Base-by-base conservation (phyloP, 2,113 vertebrate species). In the Scytalopus superciliaris region DNA sequence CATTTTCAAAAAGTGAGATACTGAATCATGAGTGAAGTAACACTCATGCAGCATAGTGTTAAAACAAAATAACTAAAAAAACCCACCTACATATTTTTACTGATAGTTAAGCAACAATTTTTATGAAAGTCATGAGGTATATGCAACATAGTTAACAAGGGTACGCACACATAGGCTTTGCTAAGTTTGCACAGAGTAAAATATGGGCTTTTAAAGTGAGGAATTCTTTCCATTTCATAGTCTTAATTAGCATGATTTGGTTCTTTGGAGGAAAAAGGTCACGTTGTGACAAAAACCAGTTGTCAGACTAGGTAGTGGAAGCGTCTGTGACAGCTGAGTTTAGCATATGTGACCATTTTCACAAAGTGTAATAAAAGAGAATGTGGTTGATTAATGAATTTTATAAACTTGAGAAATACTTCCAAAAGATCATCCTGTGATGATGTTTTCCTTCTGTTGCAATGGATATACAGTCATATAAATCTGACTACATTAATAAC, bases 231-330 rank as follows among this genome's bases (percentile, higher is more conserved):
- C 3, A 9, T 96, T 94, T 73, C 40, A 84, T 39, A 57, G 30
- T 18, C 77, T 42, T 89, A 91, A 92, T 92, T 92, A 86, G 24
- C 30, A 68, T 79, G 42, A 5, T 70, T 85, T 90, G 4, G 2
- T 76, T 91, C 39, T 52, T 84, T 53, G 18, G 75, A 77, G 70
- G 89, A 96, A 87, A 66, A 91, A 91, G 63, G 88, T 90, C 69
- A 72, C n/a, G 5, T 79, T 90, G 30, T 90, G 57, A 78, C n/a
- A 95, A 80, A 64, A 66, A 25, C 1, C 17, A 5, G 9, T 84
- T 92, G 70, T 72, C 40, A 88, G 70, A 21, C 19, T 19, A 89
- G 11, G 24, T 42, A 74, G 39, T 44, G 31, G 52, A 90, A 86
- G 21, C 55, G 67, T 76, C 77, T 92, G 40, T 91, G 81, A 85